A percentile compares a stretch with the other conserved stretches of the same genome.
Evolutionary conservation across 2,113 vertebrate species (phyloP).

Genomic region (Brachionichthys hirsutus): DNA sequence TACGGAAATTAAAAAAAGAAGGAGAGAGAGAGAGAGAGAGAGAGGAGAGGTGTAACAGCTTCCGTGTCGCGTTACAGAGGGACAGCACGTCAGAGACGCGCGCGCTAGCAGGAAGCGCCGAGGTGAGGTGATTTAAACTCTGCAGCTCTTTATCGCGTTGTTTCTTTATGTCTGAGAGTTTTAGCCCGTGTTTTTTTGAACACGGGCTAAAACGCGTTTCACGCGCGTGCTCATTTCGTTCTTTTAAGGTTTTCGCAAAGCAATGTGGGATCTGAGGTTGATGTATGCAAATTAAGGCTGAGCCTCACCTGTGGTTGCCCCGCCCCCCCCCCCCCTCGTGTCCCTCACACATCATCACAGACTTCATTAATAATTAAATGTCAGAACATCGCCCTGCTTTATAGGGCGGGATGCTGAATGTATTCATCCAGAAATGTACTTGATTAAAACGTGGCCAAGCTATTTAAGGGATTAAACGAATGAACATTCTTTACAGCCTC

Average conservation of each 20-base stretch:
- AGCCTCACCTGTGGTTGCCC: constrained; percentile 35
- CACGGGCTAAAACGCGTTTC: too few species aligned
- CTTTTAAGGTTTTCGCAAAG: neutral
- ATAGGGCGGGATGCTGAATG: too few species aligned
- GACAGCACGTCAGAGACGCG: constrained; percentile 4
- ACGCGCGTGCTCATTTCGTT: neutral
- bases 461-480: too few species aligned
- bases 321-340: neutral
- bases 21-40: neutral
- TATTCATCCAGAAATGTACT: too few species aligned
- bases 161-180: neutral
- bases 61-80: constrained; percentile 17
- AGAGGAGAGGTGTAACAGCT: neutral
- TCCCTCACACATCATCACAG: neutral
- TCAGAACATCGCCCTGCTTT: too few species aligned
- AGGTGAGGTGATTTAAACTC: constrained; percentile 44
- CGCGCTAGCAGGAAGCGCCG: constrained; percentile 18
- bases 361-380: neutral
- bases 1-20: neutral
- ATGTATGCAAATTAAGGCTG: constrained; percentile 12
- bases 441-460: too few species aligned
- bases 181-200: neutral
- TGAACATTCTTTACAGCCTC: too few species aligned
- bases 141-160: neutral
- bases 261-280: too few species aligned